Evolutionary conservation across 2,113 vertebrate species (phyloP).

Genomic region (Butorides virescens): DNA sequence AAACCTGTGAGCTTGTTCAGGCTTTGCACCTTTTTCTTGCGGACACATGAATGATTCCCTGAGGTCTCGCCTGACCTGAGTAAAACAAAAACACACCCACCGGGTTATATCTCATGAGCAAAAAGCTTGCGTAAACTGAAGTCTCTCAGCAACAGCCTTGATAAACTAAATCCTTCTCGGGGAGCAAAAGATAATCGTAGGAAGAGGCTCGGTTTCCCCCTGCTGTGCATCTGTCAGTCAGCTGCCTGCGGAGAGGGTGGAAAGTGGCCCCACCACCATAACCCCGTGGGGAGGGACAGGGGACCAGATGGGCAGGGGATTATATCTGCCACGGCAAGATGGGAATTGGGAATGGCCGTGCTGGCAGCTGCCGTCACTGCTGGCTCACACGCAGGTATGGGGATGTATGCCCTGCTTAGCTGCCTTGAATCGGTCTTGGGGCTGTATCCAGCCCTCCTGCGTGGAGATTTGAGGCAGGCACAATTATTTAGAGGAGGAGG

Average conservation of each 20-base stretch:
- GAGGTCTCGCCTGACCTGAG: rapidly evolving
- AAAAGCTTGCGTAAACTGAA: background rate
- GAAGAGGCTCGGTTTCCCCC: background rate
- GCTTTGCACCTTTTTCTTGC: background rate
- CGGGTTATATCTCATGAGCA: rapidly evolving
- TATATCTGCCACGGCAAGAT: background rate
- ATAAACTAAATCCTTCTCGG: background rate
- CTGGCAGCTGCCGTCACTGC: background rate
- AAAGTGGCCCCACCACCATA: background rate
- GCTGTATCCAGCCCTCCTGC: background rate
- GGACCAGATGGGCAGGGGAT: background rate
- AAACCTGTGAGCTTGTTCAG: rapidly evolving
- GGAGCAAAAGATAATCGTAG: background rate
- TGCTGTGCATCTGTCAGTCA: background rate
- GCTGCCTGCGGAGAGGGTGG: rapidly evolving
- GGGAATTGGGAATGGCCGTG: background rate
- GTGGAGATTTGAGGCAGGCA: rapidly evolving
- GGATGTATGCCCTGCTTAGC: rapidly evolving
- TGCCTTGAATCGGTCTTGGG: rapidly evolving
- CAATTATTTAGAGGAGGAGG: background rate
- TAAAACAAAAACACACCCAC: background rate
- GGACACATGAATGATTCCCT: background rate
- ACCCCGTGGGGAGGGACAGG: background rate
- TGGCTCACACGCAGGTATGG: rapidly evolving
- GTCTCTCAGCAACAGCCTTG: background rate